Percentiles rank a stretch among this genome's conserved stretches.
These are phyloP conservation scores for Pseudoips prasinana DNA, from an alignment of 2,888 invertebrate genomes.

Conservation along the genomic window DNA sequence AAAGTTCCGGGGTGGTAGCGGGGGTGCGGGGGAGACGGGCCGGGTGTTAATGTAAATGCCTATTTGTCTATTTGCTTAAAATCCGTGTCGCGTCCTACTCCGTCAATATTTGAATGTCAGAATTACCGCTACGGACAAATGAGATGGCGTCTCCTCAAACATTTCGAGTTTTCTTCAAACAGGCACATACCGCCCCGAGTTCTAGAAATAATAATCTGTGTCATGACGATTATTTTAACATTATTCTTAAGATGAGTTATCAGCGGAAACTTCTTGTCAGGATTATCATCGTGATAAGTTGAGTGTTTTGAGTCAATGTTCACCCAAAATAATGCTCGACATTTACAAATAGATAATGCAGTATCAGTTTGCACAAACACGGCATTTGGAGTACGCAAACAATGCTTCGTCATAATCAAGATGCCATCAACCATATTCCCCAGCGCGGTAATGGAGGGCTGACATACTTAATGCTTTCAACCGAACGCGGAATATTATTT, in stretches of 20 bases:
- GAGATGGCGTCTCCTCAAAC: slow-evolving; percentile 59
- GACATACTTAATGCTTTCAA: slow-evolving; percentile 21
- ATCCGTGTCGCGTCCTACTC: slow-evolving; percentile 77
- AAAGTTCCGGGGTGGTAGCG: slow-evolving; percentile 20
- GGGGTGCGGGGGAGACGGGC: slow-evolving; percentile 29
- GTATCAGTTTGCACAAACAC: slow-evolving; percentile 66
- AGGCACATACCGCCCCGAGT: slow-evolving; percentile 29
- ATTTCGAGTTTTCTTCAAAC: slow-evolving; percentile 55
- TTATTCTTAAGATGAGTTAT: slow-evolving; percentile 34
- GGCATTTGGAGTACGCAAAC: slow-evolving; percentile 74
- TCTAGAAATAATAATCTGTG: slow-evolving; percentile 40
- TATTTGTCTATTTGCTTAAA: slow-evolving; percentile 76
- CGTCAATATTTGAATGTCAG: slow-evolving; percentile 74
- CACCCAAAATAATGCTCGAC: slow-evolving; percentile 69
- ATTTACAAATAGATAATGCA: slow-evolving; percentile 59
- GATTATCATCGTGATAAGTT: slow-evolving; percentile 64
- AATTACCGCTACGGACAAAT: slow-evolving; percentile 77
- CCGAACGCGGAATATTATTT: slow-evolving; percentile 12
- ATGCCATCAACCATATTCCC: slow-evolving; percentile 44
- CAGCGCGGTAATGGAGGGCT: slow-evolving; percentile 26
- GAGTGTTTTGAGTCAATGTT: slow-evolving; percentile 73
- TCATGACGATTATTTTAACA: slow-evolving; percentile 38
- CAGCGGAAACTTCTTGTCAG: slow-evolving; percentile 51
- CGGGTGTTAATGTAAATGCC: slow-evolving; percentile 73
- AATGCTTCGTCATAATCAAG: slow-evolving; percentile 64